Percentiles rank a stretch among this genome's conserved stretches.
phyloP scores from a whole-genome alignment of 2,888 invertebrate genomes.

The Crepidodera aurea region DNA sequence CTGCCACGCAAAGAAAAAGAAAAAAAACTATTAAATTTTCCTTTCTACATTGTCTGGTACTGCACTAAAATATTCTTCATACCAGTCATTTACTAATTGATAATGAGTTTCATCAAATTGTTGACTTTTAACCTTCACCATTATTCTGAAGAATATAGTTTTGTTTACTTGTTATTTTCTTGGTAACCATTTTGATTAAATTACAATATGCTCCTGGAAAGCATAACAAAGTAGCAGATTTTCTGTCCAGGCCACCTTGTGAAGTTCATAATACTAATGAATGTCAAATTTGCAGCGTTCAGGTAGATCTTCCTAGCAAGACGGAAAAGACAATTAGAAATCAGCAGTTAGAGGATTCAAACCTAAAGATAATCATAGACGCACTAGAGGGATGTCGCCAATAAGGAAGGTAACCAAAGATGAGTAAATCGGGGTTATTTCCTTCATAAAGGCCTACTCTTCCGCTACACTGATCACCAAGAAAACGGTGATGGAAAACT shows the following conservation, averaged over 20 bases:
- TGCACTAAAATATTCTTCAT: no score
- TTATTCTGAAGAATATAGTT: no score
- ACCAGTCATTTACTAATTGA: no score
- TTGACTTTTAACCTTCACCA: no score
- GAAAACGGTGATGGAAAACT: conserved; percentile 14
- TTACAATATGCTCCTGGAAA: conserved; percentile 56
- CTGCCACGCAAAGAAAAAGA: no score
- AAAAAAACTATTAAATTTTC: no score
- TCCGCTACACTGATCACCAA: conserved; percentile 1
- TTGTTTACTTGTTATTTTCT: no score
- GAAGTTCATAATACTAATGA: not conserved
- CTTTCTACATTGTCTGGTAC: no score
- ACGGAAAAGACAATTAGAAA: not conserved
- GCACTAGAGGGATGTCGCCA: not conserved
- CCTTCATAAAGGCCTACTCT: conserved; percentile 4
- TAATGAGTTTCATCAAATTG: no score
- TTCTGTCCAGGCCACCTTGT: conserved; percentile 47
- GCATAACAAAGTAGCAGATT: conserved; percentile 54
- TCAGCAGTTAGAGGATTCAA: conserved; percentile 4
- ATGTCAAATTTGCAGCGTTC: conserved; percentile 8
- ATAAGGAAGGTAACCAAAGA: conserved; percentile 4
- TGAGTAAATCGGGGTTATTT: conserved; percentile 14
- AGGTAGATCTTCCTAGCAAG: conserved; percentile 8
- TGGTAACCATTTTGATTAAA: no score
- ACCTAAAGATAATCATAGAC: conserved; percentile 7